Conservation (phyloP, 1,140 invertebrate species). For the Lasioglossum albipes region DNA sequence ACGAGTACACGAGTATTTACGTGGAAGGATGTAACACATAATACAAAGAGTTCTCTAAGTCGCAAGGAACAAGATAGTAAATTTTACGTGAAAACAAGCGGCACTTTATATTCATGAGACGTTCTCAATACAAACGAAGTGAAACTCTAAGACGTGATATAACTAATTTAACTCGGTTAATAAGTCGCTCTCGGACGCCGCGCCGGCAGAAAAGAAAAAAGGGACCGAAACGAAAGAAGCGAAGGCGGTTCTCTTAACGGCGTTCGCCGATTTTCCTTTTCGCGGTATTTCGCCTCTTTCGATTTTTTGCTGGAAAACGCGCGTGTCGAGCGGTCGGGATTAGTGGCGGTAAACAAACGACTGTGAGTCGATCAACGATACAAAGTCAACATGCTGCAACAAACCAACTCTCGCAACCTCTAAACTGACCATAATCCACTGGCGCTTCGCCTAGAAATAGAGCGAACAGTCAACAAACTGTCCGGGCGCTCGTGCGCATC, state of each 20-base stretch:
- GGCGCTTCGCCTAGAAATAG: constrained; percentile 76
- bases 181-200: constrained; percentile 4
- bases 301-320: not conserved
- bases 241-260: constrained; percentile 1
- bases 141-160: constrained; percentile 24
- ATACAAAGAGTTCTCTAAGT: constrained; percentile 25
- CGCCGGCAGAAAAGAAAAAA: not conserved
- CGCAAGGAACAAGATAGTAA: constrained; percentile 3
- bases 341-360: constrained; percentile 56
- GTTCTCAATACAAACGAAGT: constrained; percentile 25
- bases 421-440: constrained; percentile 77
- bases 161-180: constrained; percentile 28
- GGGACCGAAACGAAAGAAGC: constrained; percentile 3
- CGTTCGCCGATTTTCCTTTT: too few species aligned
- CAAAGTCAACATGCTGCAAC: constrained; percentile 72
- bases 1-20: constrained; percentile 1
- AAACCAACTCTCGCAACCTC: constrained; percentile 71
- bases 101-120: constrained; percentile 15
- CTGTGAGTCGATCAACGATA: constrained; percentile 58
- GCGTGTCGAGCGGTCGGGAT: constrained; percentile 35
- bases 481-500: constrained; percentile 42
- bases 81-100: constrained; percentile 35
- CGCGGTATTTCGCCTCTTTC: too few species aligned
- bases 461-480: constrained; percentile 67
- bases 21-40: not conserved